Conservation (phyloP, 2,797 vertebrate species). For the Sebastes cheni region DNA sequence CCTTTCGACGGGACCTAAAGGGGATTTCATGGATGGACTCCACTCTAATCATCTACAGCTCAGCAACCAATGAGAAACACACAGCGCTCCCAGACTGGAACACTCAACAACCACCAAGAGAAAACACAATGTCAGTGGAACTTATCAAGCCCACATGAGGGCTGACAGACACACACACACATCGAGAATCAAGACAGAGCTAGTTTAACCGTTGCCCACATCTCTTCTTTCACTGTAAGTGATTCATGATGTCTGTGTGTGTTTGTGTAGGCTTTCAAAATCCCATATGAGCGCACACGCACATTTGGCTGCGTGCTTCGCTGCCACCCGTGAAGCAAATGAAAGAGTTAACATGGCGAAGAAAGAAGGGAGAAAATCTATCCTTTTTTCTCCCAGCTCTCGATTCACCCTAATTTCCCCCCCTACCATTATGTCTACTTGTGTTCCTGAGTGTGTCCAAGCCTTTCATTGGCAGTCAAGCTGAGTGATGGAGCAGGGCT, state of each 20-base stretch:
- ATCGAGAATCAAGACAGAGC: slow-evolving; percentile 49
- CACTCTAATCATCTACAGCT: slow-evolving; percentile 80
- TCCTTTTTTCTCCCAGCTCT: slow-evolving; percentile 47
- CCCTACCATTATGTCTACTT: slow-evolving; percentile 65
- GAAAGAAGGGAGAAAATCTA: slow-evolving; percentile 61
- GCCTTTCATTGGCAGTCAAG: slow-evolving; percentile 64
- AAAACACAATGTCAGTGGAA: slow-evolving; percentile 80
- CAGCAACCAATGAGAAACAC: slow-evolving; percentile 73
- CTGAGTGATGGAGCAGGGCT: slow-evolving; percentile 66
- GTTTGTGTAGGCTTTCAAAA: slow-evolving; percentile 56
- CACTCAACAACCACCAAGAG: slow-evolving; percentile 77
- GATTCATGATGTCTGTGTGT: slow-evolving; percentile 78
- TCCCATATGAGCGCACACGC: slow-evolving; percentile 52
- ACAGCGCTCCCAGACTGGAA: slow-evolving; percentile 73
- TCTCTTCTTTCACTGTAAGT: slow-evolving; percentile 79
- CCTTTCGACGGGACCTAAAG: slow-evolving; percentile 65
- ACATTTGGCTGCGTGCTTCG: slow-evolving; percentile 46
- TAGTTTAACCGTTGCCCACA: slow-evolving; percentile 71
- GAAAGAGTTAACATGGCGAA: slow-evolving; percentile 62
- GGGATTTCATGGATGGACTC: slow-evolving; percentile 82
- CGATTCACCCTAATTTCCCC: slow-evolving; percentile 53
- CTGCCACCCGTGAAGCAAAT: slow-evolving; percentile 70
- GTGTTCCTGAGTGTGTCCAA: slow-evolving; percentile 66
- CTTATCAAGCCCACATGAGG: slow-evolving; percentile 80
- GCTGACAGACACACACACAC: slow-evolving; percentile 46